These are phyloP conservation scores for Papilio aristodemus DNA, from an alignment of 1,140 invertebrate genomes.

Conservation along the genomic window DNA sequence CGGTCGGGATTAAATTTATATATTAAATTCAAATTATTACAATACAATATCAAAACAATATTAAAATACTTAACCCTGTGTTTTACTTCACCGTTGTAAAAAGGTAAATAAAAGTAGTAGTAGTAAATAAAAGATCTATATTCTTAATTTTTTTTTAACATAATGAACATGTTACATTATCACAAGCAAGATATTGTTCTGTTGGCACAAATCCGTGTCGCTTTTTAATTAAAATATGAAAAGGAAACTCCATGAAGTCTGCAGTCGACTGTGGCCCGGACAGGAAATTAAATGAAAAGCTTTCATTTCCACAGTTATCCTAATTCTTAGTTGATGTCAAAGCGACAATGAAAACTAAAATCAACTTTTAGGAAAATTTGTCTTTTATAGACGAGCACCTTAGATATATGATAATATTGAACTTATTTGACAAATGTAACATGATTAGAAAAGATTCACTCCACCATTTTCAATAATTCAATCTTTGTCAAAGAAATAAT, in stretches of 20 bases:
- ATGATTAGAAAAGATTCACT: too few species aligned
- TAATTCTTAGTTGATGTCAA: not conserved
- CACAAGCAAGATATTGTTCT: not conserved
- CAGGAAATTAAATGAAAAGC: slow-evolving; percentile 11
- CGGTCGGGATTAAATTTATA: too few species aligned
- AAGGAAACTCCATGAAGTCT: slow-evolving; percentile 2
- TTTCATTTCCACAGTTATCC: not conserved
- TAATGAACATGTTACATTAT: not conserved
- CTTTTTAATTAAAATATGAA: slow-evolving; percentile 14
- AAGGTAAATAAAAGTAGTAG: too few species aligned
- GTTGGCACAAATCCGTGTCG: not conserved
- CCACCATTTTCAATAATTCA: too few species aligned
- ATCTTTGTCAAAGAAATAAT: too few species aligned
- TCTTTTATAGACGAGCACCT: too few species aligned
- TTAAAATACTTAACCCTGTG: too few species aligned
- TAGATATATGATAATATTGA: too few species aligned
- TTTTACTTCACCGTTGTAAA: too few species aligned
- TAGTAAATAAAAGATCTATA: not conserved
- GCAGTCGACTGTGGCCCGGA: not conserved
- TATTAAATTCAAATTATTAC: too few species aligned
- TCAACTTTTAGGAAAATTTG: not conserved
- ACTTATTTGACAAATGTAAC: too few species aligned
- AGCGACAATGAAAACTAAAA: not conserved
- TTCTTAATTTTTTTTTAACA: not conserved
- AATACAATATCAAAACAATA: too few species aligned